Base-by-base conservation (phyloP, 2,888 invertebrate species). In the Rhimphoctona megacephalus region DNA sequence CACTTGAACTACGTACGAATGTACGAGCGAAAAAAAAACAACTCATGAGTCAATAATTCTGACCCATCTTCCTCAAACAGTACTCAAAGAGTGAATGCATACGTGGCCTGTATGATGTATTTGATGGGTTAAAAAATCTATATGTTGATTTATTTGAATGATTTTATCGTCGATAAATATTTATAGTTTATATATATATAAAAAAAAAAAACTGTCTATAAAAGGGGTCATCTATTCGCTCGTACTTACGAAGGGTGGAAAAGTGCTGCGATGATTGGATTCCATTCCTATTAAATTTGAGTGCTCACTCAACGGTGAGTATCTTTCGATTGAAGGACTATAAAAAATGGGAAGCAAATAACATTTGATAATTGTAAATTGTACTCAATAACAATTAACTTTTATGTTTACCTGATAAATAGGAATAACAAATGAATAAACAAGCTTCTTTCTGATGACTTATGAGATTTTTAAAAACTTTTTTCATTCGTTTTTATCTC, bases 1-100 rank as follows among this genome's bases (percentile, higher is more conserved):
- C 30, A 69, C 69, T 79, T 19, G 39, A 78, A 43, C 39, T 39
- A 61, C n/a, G 43, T 46, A 46, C 46, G 25, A 46, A 64, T 46
- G 64, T 39, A 64, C 49, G 22, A 52, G 52, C n/a, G 49, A 77
- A 66, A 78, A 77, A 77, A 78, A 77, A 77, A 49, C 49, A 77
- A 77, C 7, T 52, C 36, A 30, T 43, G 6, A 46, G 36, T 46
- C 43, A 76, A 76, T 57, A 74, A 22, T 57, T 30, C n/a, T 43
- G 17, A 54, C 25, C 39, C 57, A 25, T 36, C 57, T 22, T 74
- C 57, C 22, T 73, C 33, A 22, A 39, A 43, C n/a, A 74, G n/a
- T 36, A 1, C 3, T 33, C 17, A 4, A n/a, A 52, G 46, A 30
- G 46, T 73, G 54, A 19, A 73, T 54, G 19, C 54, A 33, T 22